phyloP scores from a whole-genome alignment of 2,888 invertebrate genomes.

The Myathropa florea region DNA sequence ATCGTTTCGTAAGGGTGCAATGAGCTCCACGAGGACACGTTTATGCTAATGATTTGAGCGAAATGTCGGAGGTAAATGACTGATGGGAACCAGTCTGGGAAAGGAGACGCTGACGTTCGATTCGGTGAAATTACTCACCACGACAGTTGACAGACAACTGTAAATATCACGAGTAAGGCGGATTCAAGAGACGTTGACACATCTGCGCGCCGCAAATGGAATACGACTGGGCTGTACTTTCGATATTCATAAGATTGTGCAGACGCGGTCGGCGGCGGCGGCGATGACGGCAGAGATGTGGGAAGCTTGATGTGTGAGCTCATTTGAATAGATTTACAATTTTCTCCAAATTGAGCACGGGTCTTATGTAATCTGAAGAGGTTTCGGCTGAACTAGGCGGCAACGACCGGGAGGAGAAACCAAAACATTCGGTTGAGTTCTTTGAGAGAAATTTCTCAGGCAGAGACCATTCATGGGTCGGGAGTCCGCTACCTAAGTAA shows the following conservation, averaged over 20 bases:
- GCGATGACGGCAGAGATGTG: background rate
- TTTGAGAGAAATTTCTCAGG: background rate
- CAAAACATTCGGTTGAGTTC: background rate
- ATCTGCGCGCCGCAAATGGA: background rate
- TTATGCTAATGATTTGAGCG: background rate
- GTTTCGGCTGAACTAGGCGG: background rate
- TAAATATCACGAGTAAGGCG: background rate
- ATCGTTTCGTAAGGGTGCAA: background rate
- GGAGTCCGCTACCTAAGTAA: no score
- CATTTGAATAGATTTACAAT: background rate
- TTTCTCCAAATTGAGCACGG: background rate
- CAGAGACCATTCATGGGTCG: no score
- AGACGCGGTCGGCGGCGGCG: background rate
- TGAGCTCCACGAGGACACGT: background rate
- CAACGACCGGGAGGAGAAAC: background rate
- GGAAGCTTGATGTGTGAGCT: conserved; percentile 1
- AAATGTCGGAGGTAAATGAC: no score
- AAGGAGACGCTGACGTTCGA: background rate
- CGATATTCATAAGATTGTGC: conserved; percentile 6
- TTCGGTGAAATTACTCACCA: no score
- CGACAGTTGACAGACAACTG: no score
- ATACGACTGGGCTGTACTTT: background rate
- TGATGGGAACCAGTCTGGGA: no score
- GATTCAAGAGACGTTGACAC: conserved; percentile 11
- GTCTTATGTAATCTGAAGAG: background rate